These are phyloP conservation scores for Trichogramma dendrolimi DNA, from an alignment of 2,888 invertebrate species.

Conservation along the genomic window DNA sequence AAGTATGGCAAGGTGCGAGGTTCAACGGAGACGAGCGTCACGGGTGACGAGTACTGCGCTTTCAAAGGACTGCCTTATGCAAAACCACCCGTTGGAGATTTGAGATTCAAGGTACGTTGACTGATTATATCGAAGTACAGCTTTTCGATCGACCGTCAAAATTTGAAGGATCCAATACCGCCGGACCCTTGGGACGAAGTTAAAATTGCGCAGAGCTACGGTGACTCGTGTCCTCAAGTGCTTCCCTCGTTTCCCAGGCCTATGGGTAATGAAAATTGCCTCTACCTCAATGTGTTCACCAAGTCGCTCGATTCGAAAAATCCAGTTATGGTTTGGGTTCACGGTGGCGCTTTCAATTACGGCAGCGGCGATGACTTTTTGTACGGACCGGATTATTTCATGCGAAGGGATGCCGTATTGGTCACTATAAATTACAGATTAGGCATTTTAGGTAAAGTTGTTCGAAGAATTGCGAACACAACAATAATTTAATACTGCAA, in stretches of 20 bases:
- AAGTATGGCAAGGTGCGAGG: too few relatives aligned
- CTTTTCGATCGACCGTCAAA: too few relatives aligned
- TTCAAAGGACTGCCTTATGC: too few relatives aligned
- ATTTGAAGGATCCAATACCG: slow-evolving; percentile 38
- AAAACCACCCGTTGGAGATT: too few relatives aligned
- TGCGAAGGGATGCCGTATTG: slow-evolving; percentile 38
- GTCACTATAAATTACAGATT: slow-evolving; percentile 45
- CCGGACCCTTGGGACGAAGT: slow-evolving; percentile 38
- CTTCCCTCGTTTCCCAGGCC: slow-evolving; percentile 16
- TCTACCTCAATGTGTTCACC: slow-evolving; percentile 43
- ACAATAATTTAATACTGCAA: too few relatives aligned
- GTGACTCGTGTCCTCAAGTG: slow-evolving; percentile 28
- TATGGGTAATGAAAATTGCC: slow-evolving; percentile 42
- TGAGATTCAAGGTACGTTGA: too few relatives aligned
- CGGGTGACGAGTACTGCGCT: too few relatives aligned
- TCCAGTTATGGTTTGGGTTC: slow-evolving; percentile 43
- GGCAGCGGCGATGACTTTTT: slow-evolving; percentile 36
- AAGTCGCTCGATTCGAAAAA: background rate
- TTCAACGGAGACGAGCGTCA: too few relatives aligned
- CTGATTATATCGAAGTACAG: too few relatives aligned
- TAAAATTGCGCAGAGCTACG: slow-evolving; percentile 35
- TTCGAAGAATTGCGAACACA: too few relatives aligned
- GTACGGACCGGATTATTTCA: slow-evolving; percentile 40
- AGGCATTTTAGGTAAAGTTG: slow-evolving; percentile 35
- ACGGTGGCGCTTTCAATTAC: slow-evolving; percentile 38